phyloP scores from a whole-genome alignment of 1,140 invertebrate species.

The Nymphalis io region DNA sequence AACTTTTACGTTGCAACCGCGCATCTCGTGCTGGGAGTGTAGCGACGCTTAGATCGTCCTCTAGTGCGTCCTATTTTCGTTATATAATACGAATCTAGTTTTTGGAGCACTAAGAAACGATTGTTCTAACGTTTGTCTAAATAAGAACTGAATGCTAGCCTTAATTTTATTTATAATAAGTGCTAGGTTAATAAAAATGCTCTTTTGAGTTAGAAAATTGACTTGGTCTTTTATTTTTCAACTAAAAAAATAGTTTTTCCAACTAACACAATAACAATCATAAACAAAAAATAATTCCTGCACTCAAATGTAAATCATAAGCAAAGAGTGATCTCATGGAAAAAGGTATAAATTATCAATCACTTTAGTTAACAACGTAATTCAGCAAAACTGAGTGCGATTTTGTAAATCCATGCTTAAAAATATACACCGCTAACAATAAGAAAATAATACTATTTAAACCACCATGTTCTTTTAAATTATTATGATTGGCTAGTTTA shows the following conservation, averaged over 20 bases:
- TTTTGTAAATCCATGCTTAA: no score
- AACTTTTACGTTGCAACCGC: constrained; percentile 3
- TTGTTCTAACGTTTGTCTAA: constrained; percentile 66
- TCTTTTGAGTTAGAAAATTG: constrained; percentile 78
- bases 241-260: not conserved
- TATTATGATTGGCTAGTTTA: no score
- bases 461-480: no score
- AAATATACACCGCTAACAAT: no score
- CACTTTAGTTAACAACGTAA: not conserved
- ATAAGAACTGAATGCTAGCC: constrained; percentile 78
- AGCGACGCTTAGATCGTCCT: constrained; percentile 23
- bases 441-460: no score
- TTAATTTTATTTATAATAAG: constrained; percentile 78
- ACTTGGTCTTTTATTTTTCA: constrained; percentile 66
- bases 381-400: not conserved
- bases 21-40: constrained; percentile 19
- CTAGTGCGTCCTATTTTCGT: constrained; percentile 6
- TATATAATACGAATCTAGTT: constrained; percentile 14
- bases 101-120: constrained; percentile 18
- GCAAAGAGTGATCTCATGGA: not conserved
- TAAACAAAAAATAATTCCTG: not conserved
- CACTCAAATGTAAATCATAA: no score
- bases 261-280: not conserved
- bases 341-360: not conserved
- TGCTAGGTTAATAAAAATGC: constrained; percentile 76